Base-by-base conservation (phyloP, 2,113 vertebrate species). In the Vimba vimba region DNA sequence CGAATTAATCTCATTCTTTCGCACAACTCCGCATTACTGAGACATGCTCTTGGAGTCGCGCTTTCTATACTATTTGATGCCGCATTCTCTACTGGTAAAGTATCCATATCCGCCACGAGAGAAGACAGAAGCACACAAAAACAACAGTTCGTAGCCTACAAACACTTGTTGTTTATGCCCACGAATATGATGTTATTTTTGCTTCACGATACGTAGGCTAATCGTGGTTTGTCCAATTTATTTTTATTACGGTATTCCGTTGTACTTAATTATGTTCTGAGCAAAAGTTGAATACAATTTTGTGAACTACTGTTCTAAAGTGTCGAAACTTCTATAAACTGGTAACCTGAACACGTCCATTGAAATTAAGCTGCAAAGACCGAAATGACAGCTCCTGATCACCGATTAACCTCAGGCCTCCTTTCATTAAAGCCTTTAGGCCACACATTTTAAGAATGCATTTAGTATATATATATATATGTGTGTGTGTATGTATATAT, bases 91-190 rank as follows among this genome's bases (percentile, higher is more conserved):
- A 57, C 33, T 69, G 66, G 10, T 21, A 23, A 74, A 74, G 71
- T 47, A 15, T 74, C 12, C 39, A 74, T 25, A 45, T 45, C 69
- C 0, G 21, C 39, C 69, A 74, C 69, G 74, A 4, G 33, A 69
- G 13, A 52, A 47, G 39, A 27, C 45, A 9, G 45, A n/a, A 10
- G 12, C 12, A 52, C n/a, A 21, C 74, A 50, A 30, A 52, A 45
- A 50, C 50, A 52, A 52, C 25, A 55, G 8, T 30, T 77, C 17
- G 8, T 50, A n/a, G n/a, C n/a, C n/a, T n/a, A 55, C 47, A 19
- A 33, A 33, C 75, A 77, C 75, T 33, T 77, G 75, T 55, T 60
- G 77, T 81, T 66, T 19, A 66, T 25, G 60, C 43, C 15, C 60
- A 82, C 19, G 12, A 27, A 62, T 68, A 13, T 45, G 27, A 36